Evolutionary conservation across 2,888 invertebrate genomes (phyloP), one percentile per base, ranked within the genome.

Genomic region (Ectobius pallidus): DNA sequence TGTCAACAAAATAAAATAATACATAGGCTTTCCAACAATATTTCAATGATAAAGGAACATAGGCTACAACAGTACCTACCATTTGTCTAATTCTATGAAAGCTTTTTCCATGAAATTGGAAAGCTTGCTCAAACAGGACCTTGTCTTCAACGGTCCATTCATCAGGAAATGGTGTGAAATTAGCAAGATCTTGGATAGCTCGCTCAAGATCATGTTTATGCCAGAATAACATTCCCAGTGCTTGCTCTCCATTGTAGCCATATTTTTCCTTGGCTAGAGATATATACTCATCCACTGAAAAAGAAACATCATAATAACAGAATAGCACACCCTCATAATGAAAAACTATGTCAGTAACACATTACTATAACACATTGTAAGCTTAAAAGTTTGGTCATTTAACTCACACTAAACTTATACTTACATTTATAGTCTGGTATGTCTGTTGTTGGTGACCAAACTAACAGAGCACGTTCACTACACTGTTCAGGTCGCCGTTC

Each of bases 81-180:
- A 99, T 97, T 88, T 97, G 97, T 78, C 96, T 87, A 83, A 99
- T 98, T 81, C 96, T 90, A 82, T 97, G 95, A 86, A 99, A 99
- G 83, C 95, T 96, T 86, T 99, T 99, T 65, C 98, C 98, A 84
- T 98, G 97, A 82, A 97, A 98, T 81, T 96, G 96, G 83, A 97
- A 98, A 44, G 98, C 98, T 84, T 98, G 97, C 81, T 99, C 98
- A 85, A 99, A 99, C 16, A 98, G 85, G 65, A 97, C 97, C 86
- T 97, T 98, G 81, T 99, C 99, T 84, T 99, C 98, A 0, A 95
- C 93, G 2, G 97, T 95, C 98, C 98, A 99, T 81, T 98, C 97
- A 84, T 98, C 97, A 16, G 97, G 97, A 80, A 97, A 96, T 1
- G 98, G 98, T 73, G 96, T 96, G 82, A 97, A 99, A 83, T 98